Base-by-base conservation (phyloP, 1,140 invertebrate genomes). In the Eupristina koningsbergeri region DNA sequence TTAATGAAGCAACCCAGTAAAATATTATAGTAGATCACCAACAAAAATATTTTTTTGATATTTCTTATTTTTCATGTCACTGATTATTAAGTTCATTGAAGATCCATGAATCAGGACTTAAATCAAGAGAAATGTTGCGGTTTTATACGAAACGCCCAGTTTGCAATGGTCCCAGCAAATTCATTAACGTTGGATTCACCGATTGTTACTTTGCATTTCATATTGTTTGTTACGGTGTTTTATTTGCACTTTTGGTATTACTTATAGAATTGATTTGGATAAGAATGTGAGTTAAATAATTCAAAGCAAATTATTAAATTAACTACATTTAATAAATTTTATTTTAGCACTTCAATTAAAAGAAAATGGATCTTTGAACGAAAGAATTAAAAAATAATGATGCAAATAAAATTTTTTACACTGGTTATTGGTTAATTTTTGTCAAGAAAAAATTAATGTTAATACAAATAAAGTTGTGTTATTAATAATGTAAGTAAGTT, bases 51-150 rank as follows among this genome's bases (percentile, higher is more conserved):
- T 64, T 64, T 34, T 31, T 64, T 34, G 11, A 31, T 64, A 64
- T 19, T 64, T 64, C 26, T n/a, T n/a, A 6, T 61, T n/a, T 64
- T 64, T 64, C 29, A 64, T 67, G 34, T 36, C 8, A 36, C 2
- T 22, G 53, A 22, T 67, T 3, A 19, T 41, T 26, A 45, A 94
- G 94, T 63, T 91, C 94, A 67, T 92, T 94, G 86, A 92, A 93
- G 84, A 91, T 95, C n/a, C 91, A 92, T 83, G 95, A 95, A 89
- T 93, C 92, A 75, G 95, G 95, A 5, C 85, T 95, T 1, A 94
- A 95, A 85, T 88, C 89, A 53, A 89, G 94, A 45, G 94, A 94
- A 85, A 93, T 94, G 73, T 88, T 87, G 53, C 87, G 93, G 29
- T 88, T 95, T 19, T 95, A 95, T 85, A 94, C 94, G 34, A 93